Base-by-base conservation (phyloP, 37 sponge, comb jelly and placozoan species). In the Axinella damicornis region DNA sequence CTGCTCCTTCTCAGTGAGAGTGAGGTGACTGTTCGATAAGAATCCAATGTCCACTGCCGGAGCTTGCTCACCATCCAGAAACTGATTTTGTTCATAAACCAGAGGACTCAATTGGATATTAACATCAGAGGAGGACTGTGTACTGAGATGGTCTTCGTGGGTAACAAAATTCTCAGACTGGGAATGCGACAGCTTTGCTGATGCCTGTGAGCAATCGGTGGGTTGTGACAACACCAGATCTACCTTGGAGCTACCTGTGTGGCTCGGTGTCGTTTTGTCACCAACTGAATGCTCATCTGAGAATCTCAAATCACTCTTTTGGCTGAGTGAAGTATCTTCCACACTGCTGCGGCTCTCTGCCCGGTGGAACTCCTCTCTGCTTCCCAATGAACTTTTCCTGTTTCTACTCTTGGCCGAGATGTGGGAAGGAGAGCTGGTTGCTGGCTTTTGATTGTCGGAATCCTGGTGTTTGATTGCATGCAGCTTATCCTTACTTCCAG, bases 121-220 rank as follows among this genome's bases (percentile, higher is more conserved):
- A 9, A 55, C 54, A 41, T 82, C 82, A 6, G 70, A 57, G 27
- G 87, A 79, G 20, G 80, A 79, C 55, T 79, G 80, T 41, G 87
- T 78, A 79, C 72, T 54, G 79, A 53, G 33, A 17, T 62, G 69
- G 24, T 86, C 73, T 22, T 78, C 73, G 17, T n/a, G 79, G 17
- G 35, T 56, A 37, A 55, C 66, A 61, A 37, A 85, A 0, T 71
- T 57, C 21, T 39, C 65, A 22, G 83, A 83, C 38, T 65, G 84
- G 15, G 87, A 86, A 17, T 73, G 79, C 1, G 78, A 78, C 38
- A 60, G 60, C 1, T 74, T 60, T 14, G 37, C 33, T 12, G 80
- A 79, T 30, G 55, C 31, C 73, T 83, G 83, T 6, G 76, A 75
- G 32, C 30, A 33, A 34, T 67, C 68, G 5, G 68, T 24, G 33